Conservation (phyloP, 2,888 invertebrate genomes). For the Listrodromus nycthemerus region DNA sequence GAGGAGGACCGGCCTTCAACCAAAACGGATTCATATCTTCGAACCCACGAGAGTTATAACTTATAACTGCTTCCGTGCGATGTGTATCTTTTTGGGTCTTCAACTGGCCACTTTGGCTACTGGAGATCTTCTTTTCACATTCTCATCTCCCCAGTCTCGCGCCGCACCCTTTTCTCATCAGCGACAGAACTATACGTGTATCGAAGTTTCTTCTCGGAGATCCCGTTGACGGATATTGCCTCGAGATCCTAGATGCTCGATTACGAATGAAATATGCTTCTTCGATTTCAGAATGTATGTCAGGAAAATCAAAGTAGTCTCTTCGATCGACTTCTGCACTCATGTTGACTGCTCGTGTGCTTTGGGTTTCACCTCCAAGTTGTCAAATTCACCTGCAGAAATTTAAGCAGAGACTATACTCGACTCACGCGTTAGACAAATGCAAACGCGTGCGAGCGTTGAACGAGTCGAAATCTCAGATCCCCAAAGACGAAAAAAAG, state of each 20-base stretch:
- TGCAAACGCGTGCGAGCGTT: too few species aligned
- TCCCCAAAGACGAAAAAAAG: too few species aligned
- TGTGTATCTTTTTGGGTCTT: conserved; percentile 55
- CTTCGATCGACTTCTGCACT: too few species aligned
- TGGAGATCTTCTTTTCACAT: conserved; percentile 63
- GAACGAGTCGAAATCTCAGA: too few species aligned
- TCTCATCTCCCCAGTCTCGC: conserved; percentile 36
- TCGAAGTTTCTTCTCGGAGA: conserved; percentile 46
- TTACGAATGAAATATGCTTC: conserved; percentile 32
- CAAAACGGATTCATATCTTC: conserved; percentile 76
- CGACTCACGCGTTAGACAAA: too few species aligned
- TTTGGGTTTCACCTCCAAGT: too few species aligned
- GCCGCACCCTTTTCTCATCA: conserved; percentile 78
- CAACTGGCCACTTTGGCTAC: conserved; percentile 78
- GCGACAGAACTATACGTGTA: conserved; percentile 49
- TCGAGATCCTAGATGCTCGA: conserved; percentile 51
- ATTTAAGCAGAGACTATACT: too few species aligned
- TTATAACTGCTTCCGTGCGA: conserved; percentile 55
- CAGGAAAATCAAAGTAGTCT: too few species aligned
- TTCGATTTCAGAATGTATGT: conserved; percentile 9
- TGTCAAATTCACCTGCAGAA: too few species aligned
- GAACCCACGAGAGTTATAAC: conserved; percentile 60
- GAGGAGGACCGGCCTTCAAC: conserved; percentile 65
- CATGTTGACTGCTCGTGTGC: too few species aligned
- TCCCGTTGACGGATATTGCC: conserved; percentile 46